These are phyloP conservation scores for cattle (Bos taurus) DNA, from an alignment of 2,113 vertebrate species.

Conservation along the genomic window ARS-UCD2.0 NC_037343.1:80885501-80886000, in stretches of 20 bases:
- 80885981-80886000: too few relatives aligned
- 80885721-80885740: not conserved
- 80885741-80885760: rapidly evolving
- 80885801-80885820: not conserved
- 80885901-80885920: not conserved
- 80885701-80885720: not conserved
- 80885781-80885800: rapidly evolving
- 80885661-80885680: not conserved
- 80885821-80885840: not conserved
- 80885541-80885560: not conserved
- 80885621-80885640: not conserved
- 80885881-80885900: not conserved
- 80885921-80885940: not conserved
- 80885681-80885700: not conserved
- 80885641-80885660: not conserved
- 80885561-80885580: not conserved
- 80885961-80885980: not conserved
- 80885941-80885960: not conserved
- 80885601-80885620: not conserved
- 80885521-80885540: rapidly evolving
- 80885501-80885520: not conserved
- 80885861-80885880: not conserved
- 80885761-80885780: not conserved
- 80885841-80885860: not conserved
- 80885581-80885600: not conserved